A percentile compares a stretch with the other conserved stretches of the same genome.
Conservation (phyloP, 2,113 vertebrate species). For the Rhizomys pruinosus region DNA sequence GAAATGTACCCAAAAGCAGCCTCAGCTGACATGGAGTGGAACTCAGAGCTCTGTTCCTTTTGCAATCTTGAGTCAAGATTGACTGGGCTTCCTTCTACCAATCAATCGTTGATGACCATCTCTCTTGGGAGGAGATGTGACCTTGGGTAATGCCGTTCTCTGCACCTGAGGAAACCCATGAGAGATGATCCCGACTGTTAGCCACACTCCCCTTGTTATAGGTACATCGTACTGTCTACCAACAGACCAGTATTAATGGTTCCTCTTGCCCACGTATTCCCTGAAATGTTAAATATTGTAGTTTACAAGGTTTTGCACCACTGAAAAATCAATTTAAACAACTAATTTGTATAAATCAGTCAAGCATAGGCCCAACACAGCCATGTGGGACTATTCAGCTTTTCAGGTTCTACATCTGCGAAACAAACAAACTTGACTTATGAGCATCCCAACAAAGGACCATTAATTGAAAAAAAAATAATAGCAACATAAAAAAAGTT, state of each 20-base stretch:
- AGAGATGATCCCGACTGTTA: neutral
- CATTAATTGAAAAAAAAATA: slow-evolving; percentile 30
- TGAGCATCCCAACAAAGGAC: neutral
- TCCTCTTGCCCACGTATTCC: neutral
- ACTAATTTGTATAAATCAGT: neutral
- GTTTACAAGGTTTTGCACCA: neutral
- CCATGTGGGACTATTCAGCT: neutral
- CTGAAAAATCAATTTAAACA: neutral
- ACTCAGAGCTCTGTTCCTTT: neutral
- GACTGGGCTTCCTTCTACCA: neutral
- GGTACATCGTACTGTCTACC: neutral
- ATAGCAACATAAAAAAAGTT: neutral
- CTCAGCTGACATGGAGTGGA: neutral
- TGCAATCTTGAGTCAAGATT: neutral
- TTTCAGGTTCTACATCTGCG: neutral
- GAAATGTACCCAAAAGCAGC: neutral
- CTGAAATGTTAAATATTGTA: neutral
- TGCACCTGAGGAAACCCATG: neutral
- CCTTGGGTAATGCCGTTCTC: neutral
- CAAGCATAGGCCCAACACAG: neutral
- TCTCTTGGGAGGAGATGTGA: neutral
- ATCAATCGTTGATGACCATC: neutral
- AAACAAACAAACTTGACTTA: neutral
- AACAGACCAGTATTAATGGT: neutral
- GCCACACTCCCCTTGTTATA: neutral